These are phyloP conservation scores for Hypomesus transpacificus DNA, from an alignment of 2,113 vertebrate genomes.

Conservation along the genomic window DNA sequence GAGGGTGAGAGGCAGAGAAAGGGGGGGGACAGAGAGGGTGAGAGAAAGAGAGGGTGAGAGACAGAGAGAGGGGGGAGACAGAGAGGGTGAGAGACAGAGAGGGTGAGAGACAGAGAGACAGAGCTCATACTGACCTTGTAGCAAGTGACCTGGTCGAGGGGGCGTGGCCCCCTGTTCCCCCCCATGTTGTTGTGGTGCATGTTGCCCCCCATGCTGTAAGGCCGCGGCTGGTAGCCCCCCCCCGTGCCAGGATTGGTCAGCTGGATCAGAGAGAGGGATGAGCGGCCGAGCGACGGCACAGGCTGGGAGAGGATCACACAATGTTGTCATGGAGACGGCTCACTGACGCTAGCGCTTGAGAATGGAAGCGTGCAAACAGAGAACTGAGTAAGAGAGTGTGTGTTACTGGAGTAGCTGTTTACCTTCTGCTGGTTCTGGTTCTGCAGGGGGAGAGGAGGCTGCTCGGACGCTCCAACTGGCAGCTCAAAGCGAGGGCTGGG, in stretches of 20 bases:
- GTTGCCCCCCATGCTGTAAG: slow-evolving; percentile 70
- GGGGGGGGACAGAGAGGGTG: no score
- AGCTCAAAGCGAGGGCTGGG: slow-evolving; percentile 94
- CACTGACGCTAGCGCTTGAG: not conserved
- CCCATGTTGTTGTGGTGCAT: slow-evolving; percentile 83
- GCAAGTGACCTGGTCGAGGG: slow-evolving; percentile 97
- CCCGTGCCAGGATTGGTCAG: slow-evolving; percentile 82
- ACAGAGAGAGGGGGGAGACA: no score
- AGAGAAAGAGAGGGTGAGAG: no score
- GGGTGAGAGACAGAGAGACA: not conserved
- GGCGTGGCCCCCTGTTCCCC: slow-evolving; percentile 87
- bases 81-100: no score
- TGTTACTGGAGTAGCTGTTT: slow-evolving; percentile 47
- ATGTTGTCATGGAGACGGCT: not conserved
- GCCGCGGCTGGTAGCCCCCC: slow-evolving; percentile 76
- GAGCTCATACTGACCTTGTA: slow-evolving; percentile 82
- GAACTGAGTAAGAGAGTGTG: not conserved
- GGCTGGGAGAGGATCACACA: slow-evolving; percentile 35
- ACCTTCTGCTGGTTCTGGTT: slow-evolving; percentile 87
- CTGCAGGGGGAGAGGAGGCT: slow-evolving; percentile 89
- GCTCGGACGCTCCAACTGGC: slow-evolving; percentile 94
- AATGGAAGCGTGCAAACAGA: not conserved
- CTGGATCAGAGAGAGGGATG: slow-evolving; percentile 82
- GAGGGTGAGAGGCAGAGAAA: no score
- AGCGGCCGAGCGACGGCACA: slow-evolving; percentile 51